phyloP scores from a whole-genome alignment of 2,113 vertebrate genomes.

The Cnemophilus loriae region DNA sequence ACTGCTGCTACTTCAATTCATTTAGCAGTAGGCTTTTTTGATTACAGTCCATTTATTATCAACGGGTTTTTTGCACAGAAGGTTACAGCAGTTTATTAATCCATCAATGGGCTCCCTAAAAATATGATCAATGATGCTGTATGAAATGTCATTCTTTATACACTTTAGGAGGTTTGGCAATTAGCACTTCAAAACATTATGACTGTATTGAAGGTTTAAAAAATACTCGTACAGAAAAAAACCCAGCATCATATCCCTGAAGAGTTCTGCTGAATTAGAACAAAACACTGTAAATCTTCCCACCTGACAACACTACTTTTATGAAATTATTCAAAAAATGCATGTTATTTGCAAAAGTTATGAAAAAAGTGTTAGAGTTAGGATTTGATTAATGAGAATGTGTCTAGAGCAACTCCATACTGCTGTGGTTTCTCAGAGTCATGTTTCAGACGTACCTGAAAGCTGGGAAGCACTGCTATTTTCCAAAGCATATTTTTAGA shows the following conservation, averaged over 20 bases:
- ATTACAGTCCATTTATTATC: slow-evolving; percentile 70
- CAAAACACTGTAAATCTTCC: slow-evolving; percentile 55
- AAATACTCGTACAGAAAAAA: neutral
- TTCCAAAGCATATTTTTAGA: slow-evolving; percentile 55
- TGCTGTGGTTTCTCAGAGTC: slow-evolving; percentile 30
- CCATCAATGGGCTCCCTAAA: slow-evolving; percentile 68
- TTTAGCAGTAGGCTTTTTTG: slow-evolving; percentile 66
- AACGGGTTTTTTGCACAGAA: slow-evolving; percentile 67
- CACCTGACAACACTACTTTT: slow-evolving; percentile 47
- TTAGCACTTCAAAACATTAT: slow-evolving; percentile 57
- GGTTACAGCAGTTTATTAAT: slow-evolving; percentile 71
- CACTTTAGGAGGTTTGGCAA: slow-evolving; percentile 66
- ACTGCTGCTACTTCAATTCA: slow-evolving; percentile 61
- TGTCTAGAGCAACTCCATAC: neutral
- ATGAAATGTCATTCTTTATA: slow-evolving; percentile 68
- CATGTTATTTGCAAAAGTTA: slow-evolving; percentile 50
- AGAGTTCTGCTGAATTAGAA: slow-evolving; percentile 53
- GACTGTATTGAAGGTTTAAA: slow-evolving; percentile 39
- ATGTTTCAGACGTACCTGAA: neutral
- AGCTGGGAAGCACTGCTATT: neutral
- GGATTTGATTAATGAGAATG: slow-evolving; percentile 57
- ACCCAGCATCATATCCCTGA: neutral
- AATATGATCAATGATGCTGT: slow-evolving; percentile 60
- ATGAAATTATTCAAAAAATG: slow-evolving; percentile 32
- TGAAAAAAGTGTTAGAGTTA: neutral